Evolutionary conservation across 35 echinoderm and acorn worm species (phyloP).

Genomic region (Anneissia japonica): DNA sequence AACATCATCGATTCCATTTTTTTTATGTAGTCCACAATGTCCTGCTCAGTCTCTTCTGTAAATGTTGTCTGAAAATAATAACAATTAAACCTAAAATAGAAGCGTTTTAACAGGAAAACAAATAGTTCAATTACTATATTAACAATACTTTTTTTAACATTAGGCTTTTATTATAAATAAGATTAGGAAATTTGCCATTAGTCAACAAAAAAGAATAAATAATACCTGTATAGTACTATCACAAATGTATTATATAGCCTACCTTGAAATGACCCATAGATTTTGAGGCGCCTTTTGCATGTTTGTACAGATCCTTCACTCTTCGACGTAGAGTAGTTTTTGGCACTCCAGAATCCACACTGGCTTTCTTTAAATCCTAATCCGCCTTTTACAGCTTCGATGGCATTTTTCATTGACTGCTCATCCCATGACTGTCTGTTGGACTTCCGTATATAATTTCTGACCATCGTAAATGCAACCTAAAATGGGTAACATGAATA

Average conservation of each 20-base stretch:
- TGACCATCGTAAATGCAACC: background rate
- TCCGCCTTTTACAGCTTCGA: no score
- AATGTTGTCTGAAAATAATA: conserved; percentile 7
- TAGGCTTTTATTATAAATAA: background rate
- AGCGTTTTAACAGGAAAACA: no score
- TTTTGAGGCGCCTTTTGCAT: conserved; percentile 14
- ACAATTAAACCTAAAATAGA: background rate
- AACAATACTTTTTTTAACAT: background rate
- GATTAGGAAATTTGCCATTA: background rate
- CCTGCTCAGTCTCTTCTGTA: background rate
- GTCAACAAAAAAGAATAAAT: background rate
- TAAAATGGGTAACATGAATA: no score
- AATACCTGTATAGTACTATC: background rate
- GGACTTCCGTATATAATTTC: background rate
- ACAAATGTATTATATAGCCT: background rate
- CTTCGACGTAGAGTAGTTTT: background rate
- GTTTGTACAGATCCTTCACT: background rate
- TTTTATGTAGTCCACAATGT: background rate
- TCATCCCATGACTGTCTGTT: background rate
- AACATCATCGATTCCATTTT: conserved; percentile 32
- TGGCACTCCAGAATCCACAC: background rate
- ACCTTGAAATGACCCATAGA: conserved; percentile 6
- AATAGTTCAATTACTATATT: no score
- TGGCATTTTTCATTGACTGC: background rate
- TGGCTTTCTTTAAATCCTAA: background rate